Evolutionary conservation across 1,140 invertebrate genomes (phyloP), one percentile per base, ranked within the genome.

Genomic region (Stratiolaelaps scimitus): DNA sequence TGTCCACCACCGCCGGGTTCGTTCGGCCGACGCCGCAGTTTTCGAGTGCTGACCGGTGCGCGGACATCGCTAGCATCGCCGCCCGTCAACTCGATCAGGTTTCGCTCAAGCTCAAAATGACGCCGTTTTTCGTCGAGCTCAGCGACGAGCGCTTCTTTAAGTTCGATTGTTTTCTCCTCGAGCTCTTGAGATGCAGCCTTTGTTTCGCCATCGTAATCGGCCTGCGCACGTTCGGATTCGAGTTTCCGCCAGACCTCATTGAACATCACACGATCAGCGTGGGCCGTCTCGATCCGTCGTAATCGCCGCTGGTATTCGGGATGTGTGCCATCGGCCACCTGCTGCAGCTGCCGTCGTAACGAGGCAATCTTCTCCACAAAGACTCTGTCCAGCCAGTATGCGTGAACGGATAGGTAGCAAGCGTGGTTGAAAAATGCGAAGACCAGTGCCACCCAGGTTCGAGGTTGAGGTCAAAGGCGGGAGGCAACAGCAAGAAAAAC

Each of bases 121-220:
- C 86, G 85, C 71, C 85, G 81, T 72, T 93, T 93, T 68, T 96
- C 92, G 74, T 95, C 92, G 74, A 95, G 85, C 74, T 95, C 92
- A 43, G 83, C 81, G 13, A 96, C 80, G 17, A 98, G 74, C 77
- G 85, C 91, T 74, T 95, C 92, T 72, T 86, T 84, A 13, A 97
- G 76, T 74, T 95, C 92, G 69, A 88, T 81, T 74, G 92, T 92
- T 74, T 95, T 94, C 71, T 96, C 91, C 66, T 96, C 90, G 81
- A 91, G 92, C 72, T 96, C 92, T 76, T 89, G 87, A 0, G 81
- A 83, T 2, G 90, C 86, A 29, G 85, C 83, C 75, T 87, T 87
- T 74, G 89, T 89, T 74, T 96, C 93, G 40, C 83, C 81, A 68
- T 86, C 78, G 73, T 88, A 95, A 71, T 95, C 92, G 68, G 83